Evolutionary conservation across 2,888 invertebrate genomes (phyloP).

Genomic region (Blera fallax): DNA sequence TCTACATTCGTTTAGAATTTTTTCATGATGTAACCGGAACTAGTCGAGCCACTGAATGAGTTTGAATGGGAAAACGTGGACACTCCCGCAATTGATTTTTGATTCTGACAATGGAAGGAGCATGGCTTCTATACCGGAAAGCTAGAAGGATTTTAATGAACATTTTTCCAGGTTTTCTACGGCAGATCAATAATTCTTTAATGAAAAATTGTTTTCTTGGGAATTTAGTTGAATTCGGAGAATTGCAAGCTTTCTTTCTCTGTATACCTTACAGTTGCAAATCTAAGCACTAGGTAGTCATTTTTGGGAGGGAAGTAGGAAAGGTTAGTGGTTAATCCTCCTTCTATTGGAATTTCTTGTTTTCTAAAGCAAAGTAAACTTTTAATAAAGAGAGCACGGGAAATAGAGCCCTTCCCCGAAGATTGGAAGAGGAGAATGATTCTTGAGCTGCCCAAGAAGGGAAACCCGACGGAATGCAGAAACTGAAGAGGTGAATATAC

Average conservation of each 20-base stretch:
- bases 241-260: neutral
- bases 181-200: neutral
- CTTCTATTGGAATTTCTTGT: too few relatives aligned
- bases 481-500: too few relatives aligned
- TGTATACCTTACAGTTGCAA: too few relatives aligned
- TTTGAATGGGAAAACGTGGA: neutral
- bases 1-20: neutral
- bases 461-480: too few relatives aligned
- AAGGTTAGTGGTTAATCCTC: too few relatives aligned
- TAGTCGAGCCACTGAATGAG: slow-evolving; percentile 11
- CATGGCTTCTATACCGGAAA: neutral
- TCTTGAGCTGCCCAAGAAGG: too few relatives aligned
- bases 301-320: too few relatives aligned
- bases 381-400: too few relatives aligned
- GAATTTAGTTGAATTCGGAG: neutral
- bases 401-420: too few relatives aligned
- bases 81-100: slow-evolving; percentile 58
- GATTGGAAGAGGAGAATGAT: too few relatives aligned
- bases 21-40: slow-evolving; percentile 31
- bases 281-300: too few relatives aligned
- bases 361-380: too few relatives aligned
- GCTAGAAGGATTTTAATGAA: neutral
- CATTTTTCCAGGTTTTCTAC: neutral
- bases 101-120: neutral
- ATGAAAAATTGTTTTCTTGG: neutral